A percentile compares a stretch with the other conserved stretches of the same genome.
These are phyloP conservation scores for Synergus laeviventris DNA, from an alignment of 2,888 invertebrate genomes.

Conservation along the genomic window DNA sequence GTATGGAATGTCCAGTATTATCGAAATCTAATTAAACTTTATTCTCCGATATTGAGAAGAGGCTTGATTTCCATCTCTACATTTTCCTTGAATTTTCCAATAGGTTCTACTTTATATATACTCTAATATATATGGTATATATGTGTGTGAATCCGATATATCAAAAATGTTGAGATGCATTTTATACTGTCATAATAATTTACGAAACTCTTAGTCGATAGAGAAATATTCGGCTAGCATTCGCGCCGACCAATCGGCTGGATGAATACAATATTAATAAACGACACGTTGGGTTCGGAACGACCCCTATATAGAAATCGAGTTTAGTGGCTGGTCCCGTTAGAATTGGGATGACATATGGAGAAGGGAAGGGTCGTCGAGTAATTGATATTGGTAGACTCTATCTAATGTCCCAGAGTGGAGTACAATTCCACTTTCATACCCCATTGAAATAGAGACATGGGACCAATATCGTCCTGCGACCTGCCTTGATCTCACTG, in stretches of 20 bases:
- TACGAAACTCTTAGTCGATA: not conserved
- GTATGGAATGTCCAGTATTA: not conserved
- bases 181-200: not conserved
- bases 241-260: not conserved
- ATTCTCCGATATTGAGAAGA: not conserved
- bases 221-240: not conserved
- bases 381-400: constrained; percentile 32
- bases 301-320: constrained; percentile 18
- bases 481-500: constrained; percentile 58
- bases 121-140: too few species aligned
- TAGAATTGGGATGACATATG: constrained; percentile 17
- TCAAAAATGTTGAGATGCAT: not conserved
- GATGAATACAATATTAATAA: constrained; percentile 6
- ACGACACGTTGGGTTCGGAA: not conserved
- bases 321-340: constrained; percentile 15
- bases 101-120: not conserved
- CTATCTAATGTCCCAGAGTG: constrained; percentile 7
- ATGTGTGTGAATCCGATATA: not conserved
- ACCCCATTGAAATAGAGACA: constrained; percentile 45
- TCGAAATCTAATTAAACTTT: not conserved
- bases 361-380: not conserved
- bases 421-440: constrained; percentile 31
- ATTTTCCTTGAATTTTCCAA: not conserved
- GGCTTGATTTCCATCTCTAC: not conserved
- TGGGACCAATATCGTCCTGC: constrained; percentile 64